Evolutionary conservation across 2,113 vertebrate genomes (phyloP).

Genomic region (Brienomyrus brachyistius): DNA sequence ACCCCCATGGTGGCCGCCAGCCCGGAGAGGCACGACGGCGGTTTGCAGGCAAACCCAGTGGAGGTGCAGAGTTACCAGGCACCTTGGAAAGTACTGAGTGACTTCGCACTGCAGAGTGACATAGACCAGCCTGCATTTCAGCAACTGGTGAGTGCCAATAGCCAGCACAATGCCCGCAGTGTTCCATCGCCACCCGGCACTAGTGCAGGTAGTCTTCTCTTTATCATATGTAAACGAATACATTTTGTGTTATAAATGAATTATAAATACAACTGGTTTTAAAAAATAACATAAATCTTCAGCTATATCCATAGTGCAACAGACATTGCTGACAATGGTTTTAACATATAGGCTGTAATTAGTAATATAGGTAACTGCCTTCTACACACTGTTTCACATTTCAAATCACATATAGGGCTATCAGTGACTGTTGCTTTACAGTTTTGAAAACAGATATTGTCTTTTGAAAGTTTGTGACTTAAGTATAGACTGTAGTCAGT

Average conservation of each 20-base stretch:
- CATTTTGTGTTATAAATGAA: background rate
- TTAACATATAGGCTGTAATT: background rate
- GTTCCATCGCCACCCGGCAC: background rate
- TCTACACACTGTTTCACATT: background rate
- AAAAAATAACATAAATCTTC: background rate
- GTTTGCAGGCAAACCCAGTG: conserved; percentile 92
- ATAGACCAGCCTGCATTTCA: conserved; percentile 98
- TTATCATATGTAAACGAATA: background rate
- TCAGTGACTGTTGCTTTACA: background rate
- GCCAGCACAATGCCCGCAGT: conserved; percentile 11
- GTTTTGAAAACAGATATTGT: background rate
- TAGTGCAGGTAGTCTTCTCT: background rate
- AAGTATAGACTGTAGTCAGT: background rate
- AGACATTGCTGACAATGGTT: background rate
- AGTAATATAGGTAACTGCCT: background rate
- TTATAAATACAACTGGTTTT: background rate
- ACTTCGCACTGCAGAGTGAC: conserved; percentile 98
- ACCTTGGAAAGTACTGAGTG: conserved; percentile 97
- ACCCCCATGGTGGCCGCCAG: conserved; percentile 98
- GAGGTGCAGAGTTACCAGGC: conserved; percentile 99
- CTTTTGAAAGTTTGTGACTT: background rate
- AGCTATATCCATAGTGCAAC: background rate
- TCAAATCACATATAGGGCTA: background rate
- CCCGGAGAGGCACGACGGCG: conserved; percentile 92
- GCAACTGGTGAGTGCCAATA: conserved; percentile 80